Evolutionary conservation across 2,888 invertebrate species (phyloP).

Genomic region (Protophormia terraenovae): DNA sequence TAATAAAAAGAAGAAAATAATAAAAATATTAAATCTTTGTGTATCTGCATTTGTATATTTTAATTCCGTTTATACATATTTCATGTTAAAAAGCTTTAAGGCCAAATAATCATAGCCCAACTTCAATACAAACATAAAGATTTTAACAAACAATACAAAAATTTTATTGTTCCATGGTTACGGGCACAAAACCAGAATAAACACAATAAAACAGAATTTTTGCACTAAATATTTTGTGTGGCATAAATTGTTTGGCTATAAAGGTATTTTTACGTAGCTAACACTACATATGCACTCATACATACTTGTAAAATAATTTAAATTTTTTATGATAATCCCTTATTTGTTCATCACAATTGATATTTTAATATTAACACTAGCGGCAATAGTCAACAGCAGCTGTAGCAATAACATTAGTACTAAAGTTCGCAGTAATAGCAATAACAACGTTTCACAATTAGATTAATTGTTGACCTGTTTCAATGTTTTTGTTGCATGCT

Average conservation of each 20-base stretch:
- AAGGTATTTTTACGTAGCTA: conserved; percentile 8
- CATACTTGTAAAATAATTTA: neutral
- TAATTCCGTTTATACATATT: neutral
- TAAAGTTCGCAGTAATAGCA: neutral
- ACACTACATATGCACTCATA: neutral
- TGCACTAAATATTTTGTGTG: neutral
- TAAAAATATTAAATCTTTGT: neutral
- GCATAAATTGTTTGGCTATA: neutral
- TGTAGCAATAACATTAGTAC: neutral
- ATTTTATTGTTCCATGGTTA: conserved; percentile 5
- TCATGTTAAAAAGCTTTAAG: neutral
- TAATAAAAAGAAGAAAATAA: neutral
- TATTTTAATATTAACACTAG: conserved; percentile 45
- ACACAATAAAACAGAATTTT: conserved; percentile 30
- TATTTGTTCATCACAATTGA: conserved; percentile 49
- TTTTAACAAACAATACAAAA: neutral
- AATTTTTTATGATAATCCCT: conserved; percentile 49
- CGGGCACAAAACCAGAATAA: neutral
- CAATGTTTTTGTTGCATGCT: conserved; percentile 7
- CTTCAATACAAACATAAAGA: neutral
- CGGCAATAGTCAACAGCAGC: neutral
- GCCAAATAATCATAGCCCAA: neutral
- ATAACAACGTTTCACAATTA: conserved; percentile 1
- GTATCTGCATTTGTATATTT: neutral
- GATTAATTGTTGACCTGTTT: conserved; percentile 44